Base-by-base conservation (phyloP, 2,888 invertebrate genomes). In the Ditylenchus weischeri region DNA sequence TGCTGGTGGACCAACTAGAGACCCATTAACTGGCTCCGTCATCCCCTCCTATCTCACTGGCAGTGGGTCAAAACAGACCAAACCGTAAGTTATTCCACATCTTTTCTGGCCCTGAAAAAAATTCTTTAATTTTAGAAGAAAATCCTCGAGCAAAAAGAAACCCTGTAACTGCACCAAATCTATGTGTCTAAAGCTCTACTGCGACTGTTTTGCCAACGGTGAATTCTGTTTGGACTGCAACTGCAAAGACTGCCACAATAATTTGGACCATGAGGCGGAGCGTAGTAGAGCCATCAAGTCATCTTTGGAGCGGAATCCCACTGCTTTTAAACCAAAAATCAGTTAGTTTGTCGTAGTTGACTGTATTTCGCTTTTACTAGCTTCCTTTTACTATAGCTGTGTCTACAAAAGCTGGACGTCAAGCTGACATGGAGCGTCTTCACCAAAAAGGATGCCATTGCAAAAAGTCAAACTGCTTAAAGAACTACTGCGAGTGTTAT, bases 391-490 rank as follows among this genome's bases (percentile, higher is more conserved):
- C 5, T 70, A 62, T 51, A 75, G 73, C 75, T 38, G 75, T 79
- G 13, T 68, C 78, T 11, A 68, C 73, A 18, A 74, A 77, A 57
- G 65, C 35, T n/a, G 48, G 62, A 23, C 75, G 61, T n/a, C 60
- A 60, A n/a, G 70, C 88, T 62, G 89, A 89, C n/a, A 90, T 89
- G 5, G 90, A 92, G 76, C 87, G 96, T 71, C 87, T 93, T 79
- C 96, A 98, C 81, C 94, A 93, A 74, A 96, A 96, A 85, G 98
- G 98, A 0, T 98, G 98, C 84, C 95, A 98, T 84, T 98, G 98
- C 84, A 95, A 96, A 85, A 87, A 95, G 68, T 95, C 95, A 50
- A 94, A 94, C 0, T 98, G 98, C 85, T 86, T 98, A 75, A 98
- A 98, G 85, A 98, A 98, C 85, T 98, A 98, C 85, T 98, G 98